These are phyloP conservation scores for Cebus imitator DNA, from an alignment of 2,113 vertebrate genomes.

Conservation along the genomic window DNA sequence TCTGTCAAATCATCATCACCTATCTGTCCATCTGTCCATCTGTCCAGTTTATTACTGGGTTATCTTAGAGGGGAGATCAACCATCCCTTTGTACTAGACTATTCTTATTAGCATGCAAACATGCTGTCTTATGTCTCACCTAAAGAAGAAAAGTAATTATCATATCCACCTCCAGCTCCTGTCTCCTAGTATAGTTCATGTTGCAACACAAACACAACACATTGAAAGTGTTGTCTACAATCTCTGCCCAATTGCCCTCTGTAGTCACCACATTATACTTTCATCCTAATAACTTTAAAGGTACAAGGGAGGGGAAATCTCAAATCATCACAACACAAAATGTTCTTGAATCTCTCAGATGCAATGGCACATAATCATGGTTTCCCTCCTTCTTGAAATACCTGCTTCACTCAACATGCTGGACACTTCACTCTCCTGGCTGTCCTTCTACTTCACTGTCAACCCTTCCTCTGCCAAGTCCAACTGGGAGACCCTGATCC, in stretches of 20 bases:
- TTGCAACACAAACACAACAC: neutral
- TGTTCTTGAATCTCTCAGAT: neutral
- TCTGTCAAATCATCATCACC: neutral
- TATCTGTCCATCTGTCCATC: neutral
- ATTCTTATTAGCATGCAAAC: neutral
- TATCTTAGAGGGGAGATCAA: neutral
- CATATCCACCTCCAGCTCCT: accelerated
- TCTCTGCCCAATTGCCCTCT: neutral
- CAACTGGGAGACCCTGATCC: no score
- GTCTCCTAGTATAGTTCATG: neutral
- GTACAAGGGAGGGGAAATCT: neutral
- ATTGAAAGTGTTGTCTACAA: neutral
- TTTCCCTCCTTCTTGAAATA: neutral
- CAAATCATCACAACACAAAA: neutral
- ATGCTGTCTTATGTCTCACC: neutral
- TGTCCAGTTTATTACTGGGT: neutral
- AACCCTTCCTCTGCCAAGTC: neutral
- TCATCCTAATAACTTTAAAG: neutral
- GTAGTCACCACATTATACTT: neutral
- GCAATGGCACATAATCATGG: neutral
- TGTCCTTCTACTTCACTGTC: neutral
- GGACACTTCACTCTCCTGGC: accelerated
- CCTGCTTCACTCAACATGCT: neutral
- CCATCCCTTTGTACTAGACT: neutral
- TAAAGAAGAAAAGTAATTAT: neutral